Evolutionary conservation across 2,797 vertebrate species (phyloP), one percentile per base, ranked within the genome.

Genomic region (Ceyx erithaca): DNA sequence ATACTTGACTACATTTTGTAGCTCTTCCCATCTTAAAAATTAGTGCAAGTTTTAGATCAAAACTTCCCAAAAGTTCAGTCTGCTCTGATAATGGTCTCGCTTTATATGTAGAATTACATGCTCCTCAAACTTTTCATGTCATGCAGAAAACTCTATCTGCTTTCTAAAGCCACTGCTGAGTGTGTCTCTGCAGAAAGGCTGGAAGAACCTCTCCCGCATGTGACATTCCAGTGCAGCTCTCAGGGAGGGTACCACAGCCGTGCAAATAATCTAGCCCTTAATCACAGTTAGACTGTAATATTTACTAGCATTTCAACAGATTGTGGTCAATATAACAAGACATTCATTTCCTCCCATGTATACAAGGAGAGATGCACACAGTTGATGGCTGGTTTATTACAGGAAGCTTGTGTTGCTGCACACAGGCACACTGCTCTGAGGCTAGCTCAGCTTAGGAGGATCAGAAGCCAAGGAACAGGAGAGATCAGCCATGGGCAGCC

Each of bases 331-430:
- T 7, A 57, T 30, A 76, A 46, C 21, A 18, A 90, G 90, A 46
- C n/a, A 2, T 23, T 81, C 31, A 14, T 64, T 81, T 84, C 91
- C 93, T 89, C 55, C 87, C 9, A 0, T 57, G 78, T 57, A 68
- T 45, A 78, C 80, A 88, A 22, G 0, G 26, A 37, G 82, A 17
- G 13, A 16, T 33, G 89, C 83, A 21, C 40, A 9, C 25, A 51
- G 52, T 1, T 11, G 71, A 75, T 68, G 78, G 63, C 80, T 52
- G 86, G 67, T 88, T 93, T 92, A 59, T 48, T 45, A 67, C 94
- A 95, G 91, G 90, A 95, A 94, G 89, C 63, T 48, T 4, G 4
- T 7, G 31, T 66, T 87, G 78, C 80, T 2, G 19, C 85, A 68
- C 30, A 13, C 51, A 59, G 75, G 48, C 70, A 59, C 30, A 1